Evolutionary conservation across 2,888 invertebrate genomes (phyloP), one percentile per base, ranked within the genome.

Genomic region (Icerya purchasi): DNA sequence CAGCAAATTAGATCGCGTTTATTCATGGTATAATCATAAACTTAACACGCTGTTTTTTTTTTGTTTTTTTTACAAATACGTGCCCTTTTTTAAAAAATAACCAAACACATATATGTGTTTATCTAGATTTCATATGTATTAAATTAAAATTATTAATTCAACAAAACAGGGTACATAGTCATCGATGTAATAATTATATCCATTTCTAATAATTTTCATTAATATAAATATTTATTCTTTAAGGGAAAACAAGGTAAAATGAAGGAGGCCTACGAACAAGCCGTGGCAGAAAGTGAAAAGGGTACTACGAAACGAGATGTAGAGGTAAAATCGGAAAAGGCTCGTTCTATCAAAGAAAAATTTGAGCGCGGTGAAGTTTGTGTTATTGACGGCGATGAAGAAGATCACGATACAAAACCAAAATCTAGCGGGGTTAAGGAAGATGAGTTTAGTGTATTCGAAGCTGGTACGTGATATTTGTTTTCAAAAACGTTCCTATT

Each of bases 241-340:
- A n/a, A n/a, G 83, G 89, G 89, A 14, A 89, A 89, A 70, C 89
- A 89, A 73, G 87, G 83, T 0, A 87, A 87, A 68, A 85, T 91
- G 73, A 91, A 90, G 70, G 90, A 90, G 69, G 82, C 87, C 78
- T 91, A 91, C 70, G 90, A 91, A 68, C 88, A 89, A 68, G 90
- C 90, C 0, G 86, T 90, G 0, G 80, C 82, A 66, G 86, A 86
- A 67, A 85, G 84, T 62, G 86, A 85, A 70, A 78, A 80, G 67
- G 55, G 59, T 10, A 58, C 76, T 55, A 77, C 80, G 49, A 70
- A 77, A 60, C 77, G 77, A 2, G 68, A 77, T 62, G 73, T 77
- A 63, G 74, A 74, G 62, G 70, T 75, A 19, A 70, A 74, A 61
- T 72, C 76, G n/a, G 80, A 78, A 59, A 77, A 76, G 57, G 74